Evolutionary conservation across 1,140 invertebrate species (phyloP), one percentile per base, ranked within the genome.

Genomic region (Pectinophora gossypiella): DNA sequence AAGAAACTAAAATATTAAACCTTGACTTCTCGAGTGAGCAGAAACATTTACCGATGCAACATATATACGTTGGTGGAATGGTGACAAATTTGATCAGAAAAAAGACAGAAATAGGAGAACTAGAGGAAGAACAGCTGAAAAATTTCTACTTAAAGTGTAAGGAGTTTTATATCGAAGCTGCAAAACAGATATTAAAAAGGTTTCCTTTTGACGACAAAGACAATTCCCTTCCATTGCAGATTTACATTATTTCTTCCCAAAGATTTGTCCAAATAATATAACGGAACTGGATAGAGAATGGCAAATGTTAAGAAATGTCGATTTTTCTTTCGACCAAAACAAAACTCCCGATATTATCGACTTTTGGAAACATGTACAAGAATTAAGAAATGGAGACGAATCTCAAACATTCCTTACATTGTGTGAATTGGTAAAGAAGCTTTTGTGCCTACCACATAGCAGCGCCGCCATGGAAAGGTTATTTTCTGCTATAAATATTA

Each of bases 1-100:
- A 54, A 51, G 38, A 51, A 57, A 44, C 23, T 32, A 60, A 56
- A 64, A 53, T 57, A 40, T 54, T 60, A 35, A 63, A 53, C 36
- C 18, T 62, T 40, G 60, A 58, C 23, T 51, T 43, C 45, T 20
- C 40, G 23, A 51, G 48, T 18, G 38, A 42, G 10, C 23, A 38
- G 27, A 61, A 51, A 36, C 59, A 54, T 57, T 36, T 54, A 57
- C 54, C 48, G 2, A 13, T 58, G 15, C 16, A 46, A 55, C 23
- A 62, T 10, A 58, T 50, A 38, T 58, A 58, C 19, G 15, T 58
- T 45, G 48, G 52, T 22, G 49, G 55, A 58, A 63, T 48, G 53
- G 21, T 59, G 19, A 40, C 43, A 19, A n/a, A n/a, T n/a, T n/a
- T n/a, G n/a, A n/a, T n/a, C n/a, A n/a, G n/a, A n/a, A n/a, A n/a